These are phyloP conservation scores for Pseudococcus jackbeardsleyi DNA, from an alignment of 2,888 invertebrate species.

Conservation along the genomic window DNA sequence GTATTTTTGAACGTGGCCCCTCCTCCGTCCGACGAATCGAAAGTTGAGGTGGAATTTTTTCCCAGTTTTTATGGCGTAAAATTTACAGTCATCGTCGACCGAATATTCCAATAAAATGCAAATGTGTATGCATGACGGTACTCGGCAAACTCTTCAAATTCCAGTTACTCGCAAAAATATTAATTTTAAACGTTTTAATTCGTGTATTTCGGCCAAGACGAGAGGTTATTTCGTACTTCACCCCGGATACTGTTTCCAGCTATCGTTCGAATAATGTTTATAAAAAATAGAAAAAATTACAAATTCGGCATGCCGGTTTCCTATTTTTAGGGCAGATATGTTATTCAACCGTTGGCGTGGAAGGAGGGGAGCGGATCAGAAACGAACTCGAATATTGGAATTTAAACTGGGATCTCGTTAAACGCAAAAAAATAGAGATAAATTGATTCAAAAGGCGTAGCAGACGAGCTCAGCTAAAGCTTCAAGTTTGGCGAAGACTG, in stretches of 20 bases:
- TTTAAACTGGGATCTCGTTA: slow-evolving; percentile 12
- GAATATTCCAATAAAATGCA: slow-evolving; percentile 47
- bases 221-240: neutral
- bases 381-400: neutral
- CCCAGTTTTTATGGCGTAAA: neutral
- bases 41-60: slow-evolving; percentile 24
- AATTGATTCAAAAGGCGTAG: neutral
- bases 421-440: slow-evolving; percentile 26
- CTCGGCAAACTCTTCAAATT: slow-evolving; percentile 22
- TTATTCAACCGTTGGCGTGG: neutral
- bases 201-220: slow-evolving; percentile 21
- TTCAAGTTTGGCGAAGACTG: neutral
- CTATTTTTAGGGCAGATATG: neutral
- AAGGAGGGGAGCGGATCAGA: neutral
- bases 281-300: slow-evolving; percentile 13
- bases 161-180: slow-evolving; percentile 40
- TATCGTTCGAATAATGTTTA: neutral
- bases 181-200: slow-evolving; percentile 47
- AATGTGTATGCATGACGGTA: slow-evolving; percentile 44
- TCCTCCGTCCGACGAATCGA: neutral
- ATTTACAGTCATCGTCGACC: slow-evolving; percentile 47
- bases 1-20: neutral
- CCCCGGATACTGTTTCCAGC: neutral
- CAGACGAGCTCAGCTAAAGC: neutral
- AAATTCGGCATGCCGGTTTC: neutral